phyloP scores from a whole-genome alignment of 2,888 invertebrate genomes.

The Tenthredo scrophulariae region DNA sequence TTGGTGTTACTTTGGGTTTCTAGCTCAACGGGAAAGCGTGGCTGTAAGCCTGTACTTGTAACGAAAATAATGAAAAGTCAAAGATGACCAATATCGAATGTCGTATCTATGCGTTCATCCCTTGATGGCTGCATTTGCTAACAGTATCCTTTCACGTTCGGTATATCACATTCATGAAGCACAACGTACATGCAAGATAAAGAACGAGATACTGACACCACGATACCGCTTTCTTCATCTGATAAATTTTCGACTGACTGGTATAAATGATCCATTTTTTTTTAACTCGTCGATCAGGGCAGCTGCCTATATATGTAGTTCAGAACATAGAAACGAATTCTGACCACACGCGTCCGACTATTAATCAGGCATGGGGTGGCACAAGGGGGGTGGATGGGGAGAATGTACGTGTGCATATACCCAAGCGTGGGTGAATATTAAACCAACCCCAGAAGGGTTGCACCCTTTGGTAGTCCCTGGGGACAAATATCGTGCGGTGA shows the following conservation, averaged over 20 bases:
- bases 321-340: conserved; percentile 9
- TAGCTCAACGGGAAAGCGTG: too few species aligned
- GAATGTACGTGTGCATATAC: not conserved
- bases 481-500: conserved; percentile 32
- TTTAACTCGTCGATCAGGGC: not conserved
- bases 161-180: too few species aligned
- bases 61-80: too few species aligned
- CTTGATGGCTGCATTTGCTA: too few species aligned
- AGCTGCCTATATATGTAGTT: not conserved
- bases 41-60: too few species aligned
- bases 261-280: not conserved
- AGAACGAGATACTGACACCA: not conserved
- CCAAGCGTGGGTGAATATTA: conserved; percentile 44
- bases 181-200: too few species aligned
- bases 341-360: conserved; percentile 13
- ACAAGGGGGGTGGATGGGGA: not conserved
- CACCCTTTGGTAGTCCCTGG: conserved; percentile 30
- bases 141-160: too few species aligned
- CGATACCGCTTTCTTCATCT: not conserved
- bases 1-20: too few species aligned
- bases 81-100: too few species aligned
- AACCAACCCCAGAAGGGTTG: conserved; percentile 48
- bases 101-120: too few species aligned
- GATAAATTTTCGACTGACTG: not conserved
- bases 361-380: conserved; percentile 15